Conservation (phyloP, 2,113 vertebrate species). For the Willisornis vidua region DNA sequence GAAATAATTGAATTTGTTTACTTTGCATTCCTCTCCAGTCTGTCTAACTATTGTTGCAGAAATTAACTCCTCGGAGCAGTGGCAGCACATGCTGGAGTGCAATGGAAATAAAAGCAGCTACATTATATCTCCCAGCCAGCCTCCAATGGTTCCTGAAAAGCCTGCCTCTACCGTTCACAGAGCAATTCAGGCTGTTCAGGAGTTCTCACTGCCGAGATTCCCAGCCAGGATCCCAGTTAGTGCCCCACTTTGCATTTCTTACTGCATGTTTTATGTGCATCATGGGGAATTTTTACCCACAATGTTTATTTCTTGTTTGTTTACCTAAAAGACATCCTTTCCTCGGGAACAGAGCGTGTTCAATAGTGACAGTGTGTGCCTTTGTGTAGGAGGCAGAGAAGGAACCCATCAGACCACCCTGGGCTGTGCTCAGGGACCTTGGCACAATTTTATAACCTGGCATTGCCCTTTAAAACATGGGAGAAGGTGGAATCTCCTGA, state of each 20-base stretch:
- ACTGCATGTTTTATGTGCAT: rapidly evolving
- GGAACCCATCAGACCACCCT: background rate
- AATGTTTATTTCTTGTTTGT: background rate
- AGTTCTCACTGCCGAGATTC: background rate
- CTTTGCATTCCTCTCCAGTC: background rate
- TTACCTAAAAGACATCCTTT: background rate
- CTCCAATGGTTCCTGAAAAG: background rate
- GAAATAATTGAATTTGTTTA: slow-evolving; percentile 4
- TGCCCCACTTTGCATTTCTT: background rate
- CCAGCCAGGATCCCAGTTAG: background rate
- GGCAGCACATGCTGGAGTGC: background rate
- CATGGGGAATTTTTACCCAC: background rate
- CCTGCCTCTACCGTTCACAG: background rate
- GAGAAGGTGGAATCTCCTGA: background rate
- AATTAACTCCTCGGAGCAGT: background rate
- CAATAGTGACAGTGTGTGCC: rapidly evolving
- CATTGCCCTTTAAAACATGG: background rate
- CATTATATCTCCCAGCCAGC: background rate
- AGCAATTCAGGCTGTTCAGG: background rate
- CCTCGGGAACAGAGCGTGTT: background rate
- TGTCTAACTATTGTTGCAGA: background rate
- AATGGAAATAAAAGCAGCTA: background rate
- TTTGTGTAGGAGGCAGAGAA: background rate
- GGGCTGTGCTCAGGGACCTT: background rate
- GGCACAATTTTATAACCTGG: background rate